Evolutionary conservation across 2,888 invertebrate genomes (phyloP).

Genomic region (Gastracanthus pulcherrimus): DNA sequence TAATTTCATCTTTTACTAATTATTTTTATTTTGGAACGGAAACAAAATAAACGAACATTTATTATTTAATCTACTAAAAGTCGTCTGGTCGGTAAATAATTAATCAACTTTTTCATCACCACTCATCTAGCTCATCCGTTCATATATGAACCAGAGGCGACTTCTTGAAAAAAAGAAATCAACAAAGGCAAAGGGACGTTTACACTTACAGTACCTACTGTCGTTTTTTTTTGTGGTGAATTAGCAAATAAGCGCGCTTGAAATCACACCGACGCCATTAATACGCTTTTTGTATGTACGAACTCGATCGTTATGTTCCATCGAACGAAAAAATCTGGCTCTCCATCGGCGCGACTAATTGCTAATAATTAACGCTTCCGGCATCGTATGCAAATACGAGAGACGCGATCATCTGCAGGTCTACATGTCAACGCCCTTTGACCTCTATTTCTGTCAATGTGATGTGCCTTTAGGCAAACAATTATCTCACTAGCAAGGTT

Average conservation of each 20-base stretch:
- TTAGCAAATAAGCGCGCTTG: neutral
- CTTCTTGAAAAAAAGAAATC: neutral
- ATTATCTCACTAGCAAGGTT: neutral
- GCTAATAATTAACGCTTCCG: constrained; percentile 42
- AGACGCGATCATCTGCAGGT: neutral
- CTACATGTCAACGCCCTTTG: neutral
- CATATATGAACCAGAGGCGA: neutral
- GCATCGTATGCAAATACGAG: constrained; percentile 14
- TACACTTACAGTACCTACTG: neutral
- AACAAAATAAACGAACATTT: neutral
- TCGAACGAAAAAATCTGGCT: neutral
- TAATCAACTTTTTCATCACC: constrained; percentile 8
- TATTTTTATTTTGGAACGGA: no score
- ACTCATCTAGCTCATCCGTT: neutral
- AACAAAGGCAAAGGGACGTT: neutral
- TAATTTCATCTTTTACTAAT: no score
- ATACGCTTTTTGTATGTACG: neutral
- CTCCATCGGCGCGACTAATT: constrained; percentile 42
- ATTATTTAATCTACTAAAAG: no score
- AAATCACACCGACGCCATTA: constrained; percentile 25
- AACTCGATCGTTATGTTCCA: neutral
- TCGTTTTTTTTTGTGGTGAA: neutral
- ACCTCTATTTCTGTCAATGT: neutral
- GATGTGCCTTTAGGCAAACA: no score
- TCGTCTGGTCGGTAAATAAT: neutral